Evolutionary conservation across 2,888 invertebrate species (phyloP).

Genomic region (Euplexia lucipara): DNA sequence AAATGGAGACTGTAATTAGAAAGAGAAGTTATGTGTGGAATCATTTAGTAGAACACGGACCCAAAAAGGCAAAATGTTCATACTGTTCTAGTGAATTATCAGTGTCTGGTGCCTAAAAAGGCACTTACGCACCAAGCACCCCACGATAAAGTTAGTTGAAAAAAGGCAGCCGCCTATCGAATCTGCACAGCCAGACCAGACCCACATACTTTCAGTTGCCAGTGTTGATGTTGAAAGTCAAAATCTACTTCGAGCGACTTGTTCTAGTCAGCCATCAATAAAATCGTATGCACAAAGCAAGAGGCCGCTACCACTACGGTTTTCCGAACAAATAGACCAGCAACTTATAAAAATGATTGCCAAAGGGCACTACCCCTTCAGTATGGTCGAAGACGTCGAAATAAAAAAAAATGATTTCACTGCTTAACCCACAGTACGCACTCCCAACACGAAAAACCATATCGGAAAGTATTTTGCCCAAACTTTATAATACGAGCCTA

Average conservation of each 20-base stretch:
- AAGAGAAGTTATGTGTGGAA: constrained; percentile 20
- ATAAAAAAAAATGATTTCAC: constrained; percentile 49
- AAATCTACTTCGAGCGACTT: constrained; percentile 1
- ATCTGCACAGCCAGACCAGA: neutral
- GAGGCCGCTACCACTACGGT: constrained; percentile 9
- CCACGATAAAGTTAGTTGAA: constrained; percentile 18
- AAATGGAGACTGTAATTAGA: constrained; percentile 10
- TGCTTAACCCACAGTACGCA: constrained; percentile 52
- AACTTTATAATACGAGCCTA: constrained; percentile 43
- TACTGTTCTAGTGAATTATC: constrained; percentile 34
- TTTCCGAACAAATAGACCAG: constrained; percentile 33
- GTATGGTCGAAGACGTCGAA: constrained; percentile 52
- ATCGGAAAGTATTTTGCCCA: constrained; percentile 55
- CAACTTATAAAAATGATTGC: constrained; percentile 55
- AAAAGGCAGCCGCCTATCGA: constrained; percentile 1
- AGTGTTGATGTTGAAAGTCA: constrained; percentile 14
- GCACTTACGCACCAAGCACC: constrained; percentile 39
- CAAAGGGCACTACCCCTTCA: constrained; percentile 52
- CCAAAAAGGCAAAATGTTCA: constrained; percentile 34
- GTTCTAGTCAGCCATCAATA: constrained; percentile 11
- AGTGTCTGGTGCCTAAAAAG: constrained; percentile 33
- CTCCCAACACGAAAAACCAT: constrained; percentile 59
- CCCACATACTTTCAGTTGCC: constrained; percentile 7
- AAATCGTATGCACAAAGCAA: constrained; percentile 4
- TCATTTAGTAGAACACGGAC: constrained; percentile 14